Conservation (phyloP, 2,888 invertebrate species). For the Volucella zonaria region DNA sequence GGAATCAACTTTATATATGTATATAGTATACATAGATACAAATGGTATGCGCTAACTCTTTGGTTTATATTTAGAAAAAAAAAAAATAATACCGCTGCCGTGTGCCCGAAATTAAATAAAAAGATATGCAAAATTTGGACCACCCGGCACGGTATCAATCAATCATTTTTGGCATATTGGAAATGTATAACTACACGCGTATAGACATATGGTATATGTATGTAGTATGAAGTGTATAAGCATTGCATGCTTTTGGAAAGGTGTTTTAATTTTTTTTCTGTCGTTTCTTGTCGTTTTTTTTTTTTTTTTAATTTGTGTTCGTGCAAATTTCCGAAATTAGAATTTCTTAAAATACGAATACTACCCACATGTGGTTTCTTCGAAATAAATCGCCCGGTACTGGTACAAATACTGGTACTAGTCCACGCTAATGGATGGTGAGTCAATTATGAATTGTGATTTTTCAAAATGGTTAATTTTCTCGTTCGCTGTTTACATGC, state of each 20-base stretch:
- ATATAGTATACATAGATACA: too few relatives aligned
- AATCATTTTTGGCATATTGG: slow-evolving; percentile 53
- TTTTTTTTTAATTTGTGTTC: slow-evolving; percentile 19
- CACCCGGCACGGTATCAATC: slow-evolving; percentile 53
- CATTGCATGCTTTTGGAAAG: slow-evolving; percentile 7
- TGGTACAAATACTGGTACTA: background rate
- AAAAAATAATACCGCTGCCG: background rate
- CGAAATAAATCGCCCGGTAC: slow-evolving; percentile 15
- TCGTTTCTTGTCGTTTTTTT: background rate
- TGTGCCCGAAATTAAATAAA: slow-evolving; percentile 1
- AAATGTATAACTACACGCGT: slow-evolving; percentile 3
- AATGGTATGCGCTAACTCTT: too few relatives aligned
- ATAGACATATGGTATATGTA: too few relatives aligned
- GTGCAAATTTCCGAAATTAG: slow-evolving; percentile 53
- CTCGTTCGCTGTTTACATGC: slow-evolving; percentile 11
- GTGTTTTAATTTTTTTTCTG: slow-evolving; percentile 4
- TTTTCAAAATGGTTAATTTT: slow-evolving; percentile 8
- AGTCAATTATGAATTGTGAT: slow-evolving; percentile 26
- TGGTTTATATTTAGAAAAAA: too few relatives aligned
- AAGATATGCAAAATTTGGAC: slow-evolving; percentile 38
- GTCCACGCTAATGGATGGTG: background rate
- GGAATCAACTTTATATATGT: too few relatives aligned
- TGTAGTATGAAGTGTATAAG: background rate
- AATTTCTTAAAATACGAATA: slow-evolving; percentile 46
- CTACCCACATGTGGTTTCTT: slow-evolving; percentile 23